phyloP scores from a whole-genome alignment of 2,797 vertebrate genomes.

The Balearica regulorum region DNA sequence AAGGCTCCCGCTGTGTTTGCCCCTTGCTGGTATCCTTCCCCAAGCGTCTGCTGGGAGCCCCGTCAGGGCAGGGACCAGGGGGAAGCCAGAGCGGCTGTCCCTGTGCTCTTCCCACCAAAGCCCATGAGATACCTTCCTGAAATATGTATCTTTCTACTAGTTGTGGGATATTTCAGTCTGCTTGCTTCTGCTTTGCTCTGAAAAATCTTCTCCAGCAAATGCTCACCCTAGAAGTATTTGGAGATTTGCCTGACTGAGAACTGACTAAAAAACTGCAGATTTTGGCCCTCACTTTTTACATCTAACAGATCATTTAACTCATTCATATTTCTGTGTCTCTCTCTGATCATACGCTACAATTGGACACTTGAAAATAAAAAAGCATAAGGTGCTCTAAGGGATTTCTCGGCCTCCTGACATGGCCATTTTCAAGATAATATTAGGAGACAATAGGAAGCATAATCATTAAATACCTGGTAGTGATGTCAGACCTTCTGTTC shows the following conservation, averaged over 20 bases:
- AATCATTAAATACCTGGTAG: constrained; percentile 32
- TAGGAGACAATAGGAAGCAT: constrained; percentile 6
- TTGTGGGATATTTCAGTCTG: neutral
- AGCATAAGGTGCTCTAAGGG: neutral
- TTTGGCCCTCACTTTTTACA: neutral
- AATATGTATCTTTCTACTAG: neutral
- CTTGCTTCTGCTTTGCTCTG: neutral
- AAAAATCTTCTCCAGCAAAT: neutral
- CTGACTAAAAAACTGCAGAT: neutral
- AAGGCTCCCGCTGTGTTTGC: neutral
- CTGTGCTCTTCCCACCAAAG: neutral
- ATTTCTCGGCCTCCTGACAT: neutral
- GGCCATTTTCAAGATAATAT: constrained; percentile 21
- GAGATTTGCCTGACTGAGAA: neutral
- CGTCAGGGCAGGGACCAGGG: neutral
- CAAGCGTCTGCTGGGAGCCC: neutral
- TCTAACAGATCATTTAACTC: neutral
- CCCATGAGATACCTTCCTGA: neutral
- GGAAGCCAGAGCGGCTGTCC: neutral
- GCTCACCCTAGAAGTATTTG: neutral
- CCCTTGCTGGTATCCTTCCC: neutral
- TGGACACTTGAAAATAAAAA: neutral
- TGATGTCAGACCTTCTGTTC: constrained; percentile 33
- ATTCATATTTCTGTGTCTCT: neutral
- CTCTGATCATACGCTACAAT: neutral